Percentiles rank a stretch among this genome's conserved stretches.
These are phyloP conservation scores for Pseudomyrmex flavicornis DNA, from an alignment of 1,140 invertebrate species.

Conservation along the genomic window DNA sequence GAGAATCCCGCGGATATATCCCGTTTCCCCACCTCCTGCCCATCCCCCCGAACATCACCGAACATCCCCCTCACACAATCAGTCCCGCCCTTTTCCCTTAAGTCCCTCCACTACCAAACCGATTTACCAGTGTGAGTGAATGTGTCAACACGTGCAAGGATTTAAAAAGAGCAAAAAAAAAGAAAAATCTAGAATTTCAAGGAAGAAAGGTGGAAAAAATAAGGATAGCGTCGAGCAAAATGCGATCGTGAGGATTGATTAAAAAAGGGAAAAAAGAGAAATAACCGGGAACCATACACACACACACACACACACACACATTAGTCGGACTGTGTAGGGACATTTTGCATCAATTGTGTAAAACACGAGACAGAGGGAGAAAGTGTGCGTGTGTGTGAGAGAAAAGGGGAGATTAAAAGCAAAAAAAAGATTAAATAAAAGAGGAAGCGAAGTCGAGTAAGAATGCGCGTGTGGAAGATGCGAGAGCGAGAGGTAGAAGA, in stretches of 20 bases:
- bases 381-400: slow-evolving; percentile 77
- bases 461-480: slow-evolving; percentile 71
- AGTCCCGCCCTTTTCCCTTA: slow-evolving; percentile 49
- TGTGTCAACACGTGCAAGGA: slow-evolving; percentile 77
- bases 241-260: slow-evolving; percentile 70
- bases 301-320: slow-evolving; percentile 75
- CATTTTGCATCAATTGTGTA: slow-evolving; percentile 85
- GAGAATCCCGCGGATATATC: slow-evolving; percentile 44
- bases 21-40: slow-evolving; percentile 8
- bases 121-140: slow-evolving; percentile 84
- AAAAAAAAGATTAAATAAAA: slow-evolving; percentile 69
- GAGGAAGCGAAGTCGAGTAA: slow-evolving; percentile 60
- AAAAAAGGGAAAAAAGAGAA: slow-evolving; percentile 46
- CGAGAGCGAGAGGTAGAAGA: slow-evolving; percentile 61
- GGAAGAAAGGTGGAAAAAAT: slow-evolving; percentile 76
- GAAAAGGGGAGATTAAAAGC: slow-evolving; percentile 77
- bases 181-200: slow-evolving; percentile 70
- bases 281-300: slow-evolving; percentile 64
- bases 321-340: slow-evolving; percentile 84
- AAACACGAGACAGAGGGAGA: slow-evolving; percentile 82
- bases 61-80: slow-evolving; percentile 22
- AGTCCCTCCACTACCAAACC: slow-evolving; percentile 72
- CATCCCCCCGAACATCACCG: slow-evolving; percentile 6
- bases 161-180: slow-evolving; percentile 69
- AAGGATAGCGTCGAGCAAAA: slow-evolving; percentile 80